A percentile compares a stretch with the other conserved stretches of the same genome.
phyloP scores from a whole-genome alignment of 2,113 vertebrate species.

The Neodon shergylaensis region DNA sequence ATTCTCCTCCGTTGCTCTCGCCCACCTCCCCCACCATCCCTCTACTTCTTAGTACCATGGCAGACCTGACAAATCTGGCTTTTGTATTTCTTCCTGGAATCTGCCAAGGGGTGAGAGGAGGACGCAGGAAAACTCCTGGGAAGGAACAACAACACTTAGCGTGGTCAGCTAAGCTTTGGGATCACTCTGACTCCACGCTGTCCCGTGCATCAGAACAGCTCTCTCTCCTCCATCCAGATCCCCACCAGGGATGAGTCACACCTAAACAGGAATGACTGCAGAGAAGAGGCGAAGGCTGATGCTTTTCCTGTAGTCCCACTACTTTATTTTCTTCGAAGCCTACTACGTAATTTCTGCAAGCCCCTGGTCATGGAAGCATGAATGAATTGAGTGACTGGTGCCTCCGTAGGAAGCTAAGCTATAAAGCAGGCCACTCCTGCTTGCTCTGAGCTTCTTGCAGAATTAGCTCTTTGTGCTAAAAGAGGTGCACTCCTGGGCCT shows the following conservation, averaged over 20 bases:
- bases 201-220: not conserved
- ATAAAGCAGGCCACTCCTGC: conserved; percentile 49
- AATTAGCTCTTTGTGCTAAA: conserved; percentile 65
- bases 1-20: not conserved
- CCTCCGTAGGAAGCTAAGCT: conserved; percentile 52
- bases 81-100: conserved; percentile 1
- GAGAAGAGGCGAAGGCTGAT: not conserved
- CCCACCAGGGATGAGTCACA: not conserved
- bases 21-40: not conserved
- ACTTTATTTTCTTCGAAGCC: conserved; percentile 30
- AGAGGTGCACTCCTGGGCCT: conserved; percentile 27
- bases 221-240: not conserved
- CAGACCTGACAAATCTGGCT: not conserved
- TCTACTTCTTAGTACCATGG: not conserved
- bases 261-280: not conserved
- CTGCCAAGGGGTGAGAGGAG: conserved; percentile 8
- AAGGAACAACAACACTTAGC: not conserved
- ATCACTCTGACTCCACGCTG: not conserved
- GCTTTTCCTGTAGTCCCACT: not conserved
- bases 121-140: not conserved
- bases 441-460: conserved; percentile 40
- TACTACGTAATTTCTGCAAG: conserved; percentile 60
- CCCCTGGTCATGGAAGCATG: conserved; percentile 22
- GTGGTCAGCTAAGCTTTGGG: not conserved
- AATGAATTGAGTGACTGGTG: conserved; percentile 59